Conservation (phyloP, 1,140 invertebrate species). For the Aphelenchoides besseyi region DNA sequence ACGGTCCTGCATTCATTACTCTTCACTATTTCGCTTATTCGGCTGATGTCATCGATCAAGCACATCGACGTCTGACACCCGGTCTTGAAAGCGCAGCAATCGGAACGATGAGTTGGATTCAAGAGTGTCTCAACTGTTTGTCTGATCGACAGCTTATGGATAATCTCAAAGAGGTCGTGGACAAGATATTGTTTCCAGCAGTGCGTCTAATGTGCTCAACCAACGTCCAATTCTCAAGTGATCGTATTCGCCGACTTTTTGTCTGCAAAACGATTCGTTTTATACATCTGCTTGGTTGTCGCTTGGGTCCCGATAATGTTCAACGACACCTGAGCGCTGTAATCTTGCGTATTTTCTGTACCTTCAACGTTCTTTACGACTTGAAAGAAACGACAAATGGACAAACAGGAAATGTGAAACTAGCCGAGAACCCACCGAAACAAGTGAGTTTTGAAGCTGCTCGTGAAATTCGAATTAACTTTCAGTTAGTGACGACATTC, state of each 20-base stretch:
- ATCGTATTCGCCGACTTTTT: slow-evolving; percentile 26
- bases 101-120: slow-evolving; percentile 37
- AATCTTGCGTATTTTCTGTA: slow-evolving; percentile 43
- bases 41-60: slow-evolving; percentile 70
- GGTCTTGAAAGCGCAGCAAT: slow-evolving; percentile 46
- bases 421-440: background rate
- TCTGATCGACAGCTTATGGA: slow-evolving; percentile 58
- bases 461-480: slow-evolving; percentile 7
- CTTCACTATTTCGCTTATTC: slow-evolving; percentile 90
- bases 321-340: slow-evolving; percentile 32
- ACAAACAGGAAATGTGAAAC: slow-evolving; percentile 17
- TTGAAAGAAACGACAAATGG: slow-evolving; percentile 34
- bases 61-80: slow-evolving; percentile 33
- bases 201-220: slow-evolving; percentile 48
- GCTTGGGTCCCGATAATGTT: slow-evolving; percentile 39
- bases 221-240: slow-evolving; percentile 33
- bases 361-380: slow-evolving; percentile 41
- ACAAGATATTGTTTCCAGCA: slow-evolving; percentile 41
- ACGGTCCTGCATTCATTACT: slow-evolving; percentile 87
- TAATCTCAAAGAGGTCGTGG: slow-evolving; percentile 44
- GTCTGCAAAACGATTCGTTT: slow-evolving; percentile 36
- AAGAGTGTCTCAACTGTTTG: slow-evolving; percentile 41
- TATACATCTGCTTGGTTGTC: slow-evolving; percentile 29
- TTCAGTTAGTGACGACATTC: slow-evolving; percentile 37
- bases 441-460: background rate